Conservation (phyloP, 1,140 invertebrate genomes). For the Dendrolimus kikuchii region DNA sequence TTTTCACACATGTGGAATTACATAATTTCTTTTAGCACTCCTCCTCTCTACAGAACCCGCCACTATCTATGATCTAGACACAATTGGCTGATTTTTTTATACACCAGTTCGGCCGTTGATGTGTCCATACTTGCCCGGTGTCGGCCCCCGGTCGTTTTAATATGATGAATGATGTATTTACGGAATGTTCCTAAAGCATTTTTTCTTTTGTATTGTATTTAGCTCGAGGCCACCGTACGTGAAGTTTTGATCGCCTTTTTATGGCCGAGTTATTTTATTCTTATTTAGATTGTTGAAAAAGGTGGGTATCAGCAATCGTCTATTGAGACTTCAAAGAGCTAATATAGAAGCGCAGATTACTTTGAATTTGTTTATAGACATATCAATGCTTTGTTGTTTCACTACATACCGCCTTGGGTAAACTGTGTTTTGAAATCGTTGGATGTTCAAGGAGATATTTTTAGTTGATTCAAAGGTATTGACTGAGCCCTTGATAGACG, state of each 20-base stretch:
- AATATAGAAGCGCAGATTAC: constrained; percentile 1
- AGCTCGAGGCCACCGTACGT: constrained; percentile 18
- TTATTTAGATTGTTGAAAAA: constrained; percentile 22
- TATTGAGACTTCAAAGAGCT: constrained; percentile 24
- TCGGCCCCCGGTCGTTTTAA: constrained; percentile 9
- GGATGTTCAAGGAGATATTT: no score
- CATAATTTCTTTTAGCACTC: no score
- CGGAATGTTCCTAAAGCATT: constrained; percentile 16
- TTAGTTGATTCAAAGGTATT: no score
- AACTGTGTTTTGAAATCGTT: no score
- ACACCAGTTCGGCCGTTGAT: not conserved
- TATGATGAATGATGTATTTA: constrained; percentile 31
- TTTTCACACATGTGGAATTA: no score
- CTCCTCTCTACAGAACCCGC: no score
- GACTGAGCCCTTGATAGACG: no score
- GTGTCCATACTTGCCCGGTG: constrained; percentile 2
- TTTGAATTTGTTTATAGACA: constrained; percentile 10
- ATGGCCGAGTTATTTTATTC: constrained; percentile 29
- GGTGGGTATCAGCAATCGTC: constrained; percentile 22
- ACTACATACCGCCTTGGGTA: no score
- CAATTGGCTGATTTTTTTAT: not conserved
- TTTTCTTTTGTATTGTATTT: constrained; percentile 27
- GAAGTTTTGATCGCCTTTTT: constrained; percentile 27
- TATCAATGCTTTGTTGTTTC: constrained; percentile 3
- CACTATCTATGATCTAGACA: no score